These are phyloP conservation scores for Drosophila pectinifera DNA, from an alignment of 1,140 invertebrate species.

Conservation along the genomic window DNA sequence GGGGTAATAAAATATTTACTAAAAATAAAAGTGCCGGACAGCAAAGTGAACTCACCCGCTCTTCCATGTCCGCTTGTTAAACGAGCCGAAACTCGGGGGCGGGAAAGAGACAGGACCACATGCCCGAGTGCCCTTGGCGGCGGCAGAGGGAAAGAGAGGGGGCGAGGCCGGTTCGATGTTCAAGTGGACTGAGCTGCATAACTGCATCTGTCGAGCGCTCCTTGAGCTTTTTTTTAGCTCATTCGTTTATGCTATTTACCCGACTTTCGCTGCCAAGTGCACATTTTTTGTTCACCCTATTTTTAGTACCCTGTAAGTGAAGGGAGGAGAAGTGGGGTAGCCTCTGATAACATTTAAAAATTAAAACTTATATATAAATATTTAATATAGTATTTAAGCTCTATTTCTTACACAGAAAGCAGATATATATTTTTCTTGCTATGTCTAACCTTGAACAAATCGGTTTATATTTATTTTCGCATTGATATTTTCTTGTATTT, in stretches of 20 bases:
- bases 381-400: too few relatives aligned
- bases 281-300: conserved; percentile 8
- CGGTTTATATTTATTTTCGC: too few relatives aligned
- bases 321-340: too few relatives aligned
- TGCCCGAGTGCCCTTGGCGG: conserved; percentile 18
- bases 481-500: not conserved
- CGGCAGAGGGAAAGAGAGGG: not conserved
- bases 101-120: conserved; percentile 5
- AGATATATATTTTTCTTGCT: too few relatives aligned
- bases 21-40: conserved; percentile 52
- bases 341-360: too few relatives aligned
- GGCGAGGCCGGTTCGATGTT: conserved; percentile 28
- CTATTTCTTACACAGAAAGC: too few relatives aligned
- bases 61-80: conserved; percentile 20
- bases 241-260: conserved; percentile 53
- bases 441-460: too few relatives aligned
- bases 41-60: conserved; percentile 30
- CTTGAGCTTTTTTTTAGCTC: conserved; percentile 33
- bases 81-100: not conserved
- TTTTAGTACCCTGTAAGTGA: conserved; percentile 16
- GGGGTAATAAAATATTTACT: conserved; percentile 47
- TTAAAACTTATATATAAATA: too few relatives aligned
- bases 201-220: conserved; percentile 50
- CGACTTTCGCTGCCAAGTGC: conserved; percentile 37
- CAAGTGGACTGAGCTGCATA: conserved; percentile 48